Conservation (phyloP, 2,797 vertebrate species). For the Eulemur mongoz region DNA sequence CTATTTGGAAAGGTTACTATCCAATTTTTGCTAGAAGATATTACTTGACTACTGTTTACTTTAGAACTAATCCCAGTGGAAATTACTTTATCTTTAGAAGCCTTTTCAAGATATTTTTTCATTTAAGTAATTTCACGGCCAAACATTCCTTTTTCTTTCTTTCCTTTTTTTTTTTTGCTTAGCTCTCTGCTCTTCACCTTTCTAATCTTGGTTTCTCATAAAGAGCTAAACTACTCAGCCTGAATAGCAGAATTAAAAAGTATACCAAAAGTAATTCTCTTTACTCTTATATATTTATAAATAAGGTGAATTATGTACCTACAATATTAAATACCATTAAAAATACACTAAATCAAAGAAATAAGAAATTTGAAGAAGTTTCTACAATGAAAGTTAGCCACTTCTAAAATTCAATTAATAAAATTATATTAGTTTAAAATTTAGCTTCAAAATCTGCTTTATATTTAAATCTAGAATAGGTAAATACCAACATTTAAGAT, state of each 20-base stretch:
- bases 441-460: not conserved
- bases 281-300: not conserved
- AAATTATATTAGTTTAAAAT: slow-evolving; percentile 6
- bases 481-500: not conserved
- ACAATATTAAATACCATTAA: not conserved
- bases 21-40: not conserved
- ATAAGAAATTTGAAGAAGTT: not conserved
- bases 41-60: slow-evolving; percentile 37
- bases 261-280: not conserved
- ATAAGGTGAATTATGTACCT: not conserved
- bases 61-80: slow-evolving; percentile 51
- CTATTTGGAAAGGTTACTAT: not conserved
- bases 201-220: not conserved
- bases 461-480: not conserved
- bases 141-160: not conserved
- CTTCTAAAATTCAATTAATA: not conserved
- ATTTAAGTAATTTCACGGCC: slow-evolving; percentile 40
- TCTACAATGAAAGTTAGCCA: not conserved
- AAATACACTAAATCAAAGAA: not conserved
- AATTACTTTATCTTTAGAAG: slow-evolving; percentile 54
- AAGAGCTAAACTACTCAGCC: not conserved
- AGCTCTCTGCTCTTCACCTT: not conserved
- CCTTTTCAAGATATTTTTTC: slow-evolving; percentile 29
- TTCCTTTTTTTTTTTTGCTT: not conserved
- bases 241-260: not conserved